Evolutionary conservation across 1,140 invertebrate genomes (phyloP), one percentile per base, ranked within the genome.

Genomic region (Drosophila erecta): DNA sequence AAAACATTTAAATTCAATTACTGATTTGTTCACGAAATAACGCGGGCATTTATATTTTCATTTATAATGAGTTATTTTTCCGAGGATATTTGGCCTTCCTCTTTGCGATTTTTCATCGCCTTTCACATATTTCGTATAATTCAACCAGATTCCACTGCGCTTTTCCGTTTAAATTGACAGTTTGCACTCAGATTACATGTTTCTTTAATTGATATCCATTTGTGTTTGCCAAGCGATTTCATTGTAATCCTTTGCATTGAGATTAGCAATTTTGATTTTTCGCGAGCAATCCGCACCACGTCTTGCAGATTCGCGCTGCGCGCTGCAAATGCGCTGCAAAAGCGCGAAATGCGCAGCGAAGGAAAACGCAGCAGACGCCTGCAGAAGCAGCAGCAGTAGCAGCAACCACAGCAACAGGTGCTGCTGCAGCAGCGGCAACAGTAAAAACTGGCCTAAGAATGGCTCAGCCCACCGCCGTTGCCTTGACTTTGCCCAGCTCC

Each of bases 401-500:
- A 20, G 46, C 12, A 41, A 41, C 40, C 33, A 40, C 12, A 61
- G 30, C 61, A 67, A 17, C 6, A 14, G 30, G 22, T 27, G 37
- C 59, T 15, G 20, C 12, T 24, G 11, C 8, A 40, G 15, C 53
- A 51, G 27, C 44, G 60, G 35, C 51, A 47, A 41, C 49, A 14
- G 46, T 15, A 61, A 65, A 67, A 64, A 74, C 71, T 64, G 70
- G 58, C 70, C 50, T 54, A 35, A 64, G 71, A 73, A 56, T 56
- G 40, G 66, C 47, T 33, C 24, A 46, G 44, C 75, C 38, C 20
- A 57, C 59, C 70, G 77, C 51, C 38, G 61, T 79, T 85, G 71
- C 83, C 83, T 83, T 87, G 83, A 83, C 79, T 87, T 87, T 87
- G 59, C 49, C 35, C 65, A 60, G 46, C 40, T 14, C 5, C 50